Conservation (phyloP, 2,888 invertebrate genomes). For the Congeria kusceri region DNA sequence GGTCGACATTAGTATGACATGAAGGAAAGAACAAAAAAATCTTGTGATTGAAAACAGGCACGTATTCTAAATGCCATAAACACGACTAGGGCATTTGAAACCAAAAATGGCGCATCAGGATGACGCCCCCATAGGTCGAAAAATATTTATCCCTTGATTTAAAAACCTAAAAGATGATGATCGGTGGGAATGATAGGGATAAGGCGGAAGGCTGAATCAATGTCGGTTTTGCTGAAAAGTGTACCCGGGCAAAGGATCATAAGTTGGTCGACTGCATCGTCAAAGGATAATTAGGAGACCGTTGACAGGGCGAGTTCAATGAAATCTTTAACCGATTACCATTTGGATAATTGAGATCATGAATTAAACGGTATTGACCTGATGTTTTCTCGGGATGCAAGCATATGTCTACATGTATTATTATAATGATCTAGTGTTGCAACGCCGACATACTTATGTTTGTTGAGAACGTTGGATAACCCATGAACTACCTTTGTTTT, state of each 20-base stretch:
- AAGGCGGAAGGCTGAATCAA: slow-evolving; percentile 50
- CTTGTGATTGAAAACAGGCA: too few relatives aligned
- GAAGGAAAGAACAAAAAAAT: too few relatives aligned
- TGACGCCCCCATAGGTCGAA: slow-evolving; percentile 51
- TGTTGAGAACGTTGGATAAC: too few relatives aligned
- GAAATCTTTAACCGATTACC: slow-evolving; percentile 49
- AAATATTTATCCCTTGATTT: slow-evolving; percentile 33
- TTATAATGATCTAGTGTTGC: too few relatives aligned
- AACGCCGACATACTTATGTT: too few relatives aligned
- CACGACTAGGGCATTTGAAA: too few relatives aligned
- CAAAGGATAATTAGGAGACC: slow-evolving; percentile 39
- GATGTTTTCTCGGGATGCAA: slow-evolving; percentile 42
- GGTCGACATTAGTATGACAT: too few relatives aligned
- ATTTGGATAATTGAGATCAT: slow-evolving; percentile 46
- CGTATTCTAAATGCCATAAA: too few relatives aligned
- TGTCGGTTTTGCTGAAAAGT: slow-evolving; percentile 48
- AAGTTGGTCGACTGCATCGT: slow-evolving; percentile 36
- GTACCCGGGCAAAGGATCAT: slow-evolving; percentile 16
- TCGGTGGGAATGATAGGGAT: slow-evolving; percentile 51
- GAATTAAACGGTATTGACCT: slow-evolving; percentile 44
- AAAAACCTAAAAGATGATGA: slow-evolving; percentile 49
- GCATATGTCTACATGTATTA: too few relatives aligned
- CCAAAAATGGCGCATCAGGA: slow-evolving; percentile 55
- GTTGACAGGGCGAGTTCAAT: slow-evolving; percentile 16
- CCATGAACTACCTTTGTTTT: too few relatives aligned